Evolutionary conservation across 2,113 vertebrate genomes (phyloP), one percentile per base, ranked within the genome.

Genomic region (Laterallus jamaicensis): DNA sequence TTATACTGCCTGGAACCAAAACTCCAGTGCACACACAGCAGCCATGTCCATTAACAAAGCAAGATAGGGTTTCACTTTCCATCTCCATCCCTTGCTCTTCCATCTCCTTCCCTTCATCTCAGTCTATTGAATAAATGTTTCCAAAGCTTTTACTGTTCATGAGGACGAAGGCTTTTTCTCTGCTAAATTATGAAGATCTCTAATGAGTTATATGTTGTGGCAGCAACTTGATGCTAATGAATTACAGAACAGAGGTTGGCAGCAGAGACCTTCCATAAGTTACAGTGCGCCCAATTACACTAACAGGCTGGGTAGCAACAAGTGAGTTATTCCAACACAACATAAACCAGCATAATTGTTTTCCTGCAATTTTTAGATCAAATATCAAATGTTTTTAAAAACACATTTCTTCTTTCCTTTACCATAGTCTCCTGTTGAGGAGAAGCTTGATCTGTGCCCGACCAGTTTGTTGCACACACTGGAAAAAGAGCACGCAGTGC

Each of bases 331-430:
- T 93, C 81, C 93, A 96, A 55, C 1, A 15, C 59, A 90, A 84
- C 69, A 55, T 52, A 94, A 95, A 89, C 58, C 40, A 92, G 37
- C 3, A 12, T 79, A 92, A 93, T 64, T 79, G n/a, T 82, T 96
- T 94, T 88, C 74, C 92, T 96, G 86, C 29, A 89, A 82, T 95
- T 95, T 97, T 93, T 63, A 82, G 90, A 91, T 88, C 86, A 80
- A 93, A 79, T 86, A 85, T 70, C 44, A 42, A 25, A 75, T 89
- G 28, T 60, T 92, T 95, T 66, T 8, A 24, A 75, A 83, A 92
- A 49, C 6, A 28, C 10, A 29, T 69, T 91, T 92, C n/a, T 92
- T 90, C 31, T 90, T 82, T 82, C 29, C 13, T 91, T 93, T 90
- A 42, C 26, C 5, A 6, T 78, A 54, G 50, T 60, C 12, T 75